A percentile compares a stretch with the other conserved stretches of the same genome.
Evolutionary conservation across 2,888 invertebrate genomes (phyloP).

Genomic region (Cerastis leucographa): DNA sequence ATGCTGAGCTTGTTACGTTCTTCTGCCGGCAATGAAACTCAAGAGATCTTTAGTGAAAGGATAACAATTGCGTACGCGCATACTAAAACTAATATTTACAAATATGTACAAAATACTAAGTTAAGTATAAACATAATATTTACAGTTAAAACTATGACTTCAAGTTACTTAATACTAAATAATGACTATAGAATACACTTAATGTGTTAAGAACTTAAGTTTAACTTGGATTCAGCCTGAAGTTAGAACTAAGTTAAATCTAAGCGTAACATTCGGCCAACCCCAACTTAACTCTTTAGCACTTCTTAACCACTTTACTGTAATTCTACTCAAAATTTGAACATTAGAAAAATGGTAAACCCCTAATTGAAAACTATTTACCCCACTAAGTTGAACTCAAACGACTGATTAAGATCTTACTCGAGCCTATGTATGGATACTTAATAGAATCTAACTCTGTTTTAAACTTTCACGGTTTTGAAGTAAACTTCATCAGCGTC

Average conservation of each 20-base stretch:
- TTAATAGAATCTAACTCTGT: too few relatives aligned
- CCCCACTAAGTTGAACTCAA: constrained; percentile 10
- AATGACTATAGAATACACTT: constrained; percentile 78
- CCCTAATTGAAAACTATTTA: constrained; percentile 22
- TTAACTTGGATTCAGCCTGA: constrained; percentile 58
- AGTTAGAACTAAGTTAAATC: constrained; percentile 49
- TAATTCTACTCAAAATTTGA: constrained; percentile 59
- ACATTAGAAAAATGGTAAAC: constrained; percentile 53
- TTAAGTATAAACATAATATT: constrained; percentile 69
- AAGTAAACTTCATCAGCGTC: too few relatives aligned
- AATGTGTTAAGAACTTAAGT: constrained; percentile 70
- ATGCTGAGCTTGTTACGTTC: constrained; percentile 81
- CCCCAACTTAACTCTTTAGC: constrained; percentile 39
- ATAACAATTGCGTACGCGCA: constrained; percentile 88
- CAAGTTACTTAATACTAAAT: constrained; percentile 86
- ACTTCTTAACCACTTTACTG: constrained; percentile 39
- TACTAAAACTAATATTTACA: constrained; percentile 77
- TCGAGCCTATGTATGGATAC: background rate
- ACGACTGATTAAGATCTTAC: background rate
- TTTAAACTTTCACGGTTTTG: too few relatives aligned
- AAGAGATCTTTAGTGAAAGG: constrained; percentile 91
- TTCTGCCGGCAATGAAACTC: constrained; percentile 87
- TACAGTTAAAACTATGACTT: constrained; percentile 83
- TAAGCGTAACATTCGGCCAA: constrained; percentile 44
- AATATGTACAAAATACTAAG: constrained; percentile 70